These are phyloP conservation scores for Melipona beecheii DNA, from an alignment of 2,888 invertebrate genomes.

Conservation along the genomic window DNA sequence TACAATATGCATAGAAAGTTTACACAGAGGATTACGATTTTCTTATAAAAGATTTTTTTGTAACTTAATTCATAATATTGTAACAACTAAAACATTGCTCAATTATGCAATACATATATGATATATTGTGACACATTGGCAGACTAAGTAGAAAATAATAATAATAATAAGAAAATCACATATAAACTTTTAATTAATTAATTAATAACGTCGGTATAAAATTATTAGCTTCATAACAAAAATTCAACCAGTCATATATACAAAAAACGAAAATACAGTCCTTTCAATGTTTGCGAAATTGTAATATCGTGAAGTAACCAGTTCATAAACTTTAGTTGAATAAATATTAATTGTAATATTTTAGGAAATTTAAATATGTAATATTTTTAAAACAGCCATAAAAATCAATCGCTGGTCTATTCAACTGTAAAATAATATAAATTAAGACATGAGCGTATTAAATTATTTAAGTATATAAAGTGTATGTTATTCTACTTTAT, in stretches of 20 bases:
- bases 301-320: conserved; percentile 13
- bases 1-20: neutral
- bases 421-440: neutral
- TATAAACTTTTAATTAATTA: conserved; percentile 8
- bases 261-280: conserved; percentile 15
- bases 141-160: neutral
- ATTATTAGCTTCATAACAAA: conserved; percentile 25
- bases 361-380: no score
- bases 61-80: neutral
- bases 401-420: neutral
- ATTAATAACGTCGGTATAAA: conserved; percentile 39
- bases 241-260: conserved; percentile 9
- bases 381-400: neutral
- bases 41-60: neutral
- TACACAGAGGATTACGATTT: neutral
- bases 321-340: neutral
- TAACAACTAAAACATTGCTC: conserved; percentile 3
- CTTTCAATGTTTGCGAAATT: neutral
- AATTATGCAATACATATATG: neutral
- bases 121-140: neutral
- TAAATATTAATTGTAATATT: neutral
- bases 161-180: conserved; percentile 10
- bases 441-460: neutral
- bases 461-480: neutral
- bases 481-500: neutral